A percentile compares a stretch with the other conserved stretches of the same genome.
Evolutionary conservation across 2,888 invertebrate genomes (phyloP).

Genomic region (Ormyrus nitidulus): DNA sequence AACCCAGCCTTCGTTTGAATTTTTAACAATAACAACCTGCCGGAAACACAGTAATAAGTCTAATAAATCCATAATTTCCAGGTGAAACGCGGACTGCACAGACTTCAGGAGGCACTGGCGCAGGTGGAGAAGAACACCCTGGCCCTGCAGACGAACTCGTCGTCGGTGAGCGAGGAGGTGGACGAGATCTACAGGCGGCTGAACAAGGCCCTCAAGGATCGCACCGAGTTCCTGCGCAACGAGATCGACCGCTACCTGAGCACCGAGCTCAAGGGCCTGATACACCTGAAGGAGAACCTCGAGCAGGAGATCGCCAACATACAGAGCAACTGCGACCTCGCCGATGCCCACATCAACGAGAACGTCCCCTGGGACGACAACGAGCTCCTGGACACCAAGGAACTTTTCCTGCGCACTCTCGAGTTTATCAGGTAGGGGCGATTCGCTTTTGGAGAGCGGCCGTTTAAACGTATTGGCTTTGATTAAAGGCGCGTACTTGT

Average conservation of each 20-base stretch:
- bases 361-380: constrained; percentile 94
- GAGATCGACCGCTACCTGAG: constrained; percentile 95
- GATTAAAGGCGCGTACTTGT: too few relatives aligned
- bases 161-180: constrained; percentile 93
- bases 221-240: constrained; percentile 89
- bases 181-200: constrained; percentile 93
- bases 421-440: constrained; percentile 84
- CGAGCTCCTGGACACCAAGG: constrained; percentile 95
- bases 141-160: constrained; percentile 92
- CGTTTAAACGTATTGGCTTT: too few relatives aligned
- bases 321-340: constrained; percentile 96
- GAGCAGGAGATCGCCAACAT: constrained; percentile 97
- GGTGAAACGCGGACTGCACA: constrained; percentile 86
- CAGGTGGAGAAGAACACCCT: constrained; percentile 92
- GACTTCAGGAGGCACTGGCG: constrained; percentile 90
- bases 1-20: not conserved
- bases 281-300: constrained; percentile 92
- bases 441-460: not conserved
- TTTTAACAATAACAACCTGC: not conserved
- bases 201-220: constrained; percentile 91
- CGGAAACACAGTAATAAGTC: not conserved
- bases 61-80: not conserved
- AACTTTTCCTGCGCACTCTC: constrained; percentile 95
- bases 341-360: constrained; percentile 95
- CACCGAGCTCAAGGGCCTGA: constrained; percentile 90